Conservation (phyloP, 2,113 vertebrate genomes). For the Cyanoliseus patagonus region DNA sequence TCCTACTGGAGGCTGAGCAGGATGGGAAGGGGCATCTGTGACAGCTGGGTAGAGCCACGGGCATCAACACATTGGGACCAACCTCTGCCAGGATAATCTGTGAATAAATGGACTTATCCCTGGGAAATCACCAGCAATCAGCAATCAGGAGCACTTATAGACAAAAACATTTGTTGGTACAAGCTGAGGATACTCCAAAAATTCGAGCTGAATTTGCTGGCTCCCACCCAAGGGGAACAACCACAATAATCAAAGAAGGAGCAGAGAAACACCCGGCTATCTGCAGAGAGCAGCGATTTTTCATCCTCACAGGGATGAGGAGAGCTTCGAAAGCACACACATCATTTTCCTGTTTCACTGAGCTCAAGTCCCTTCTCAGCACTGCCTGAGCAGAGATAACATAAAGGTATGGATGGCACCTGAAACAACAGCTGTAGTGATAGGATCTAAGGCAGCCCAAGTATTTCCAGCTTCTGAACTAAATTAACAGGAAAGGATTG, state of each 20-base stretch:
- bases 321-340: neutral
- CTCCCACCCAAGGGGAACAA: constrained; percentile 3
- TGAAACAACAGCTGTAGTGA: constrained; percentile 51
- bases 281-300: neutral
- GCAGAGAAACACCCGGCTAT: neutral
- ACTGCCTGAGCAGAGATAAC: constrained; percentile 25
- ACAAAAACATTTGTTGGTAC: neutral
- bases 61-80: neutral
- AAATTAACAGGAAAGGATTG: constrained; percentile 44
- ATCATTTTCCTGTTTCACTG: neutral
- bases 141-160: neutral
- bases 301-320: neutral
- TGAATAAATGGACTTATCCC: neutral
- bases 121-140: neutral
- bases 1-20: neutral
- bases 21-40: neutral
- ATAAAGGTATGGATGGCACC: neutral
- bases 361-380: neutral
- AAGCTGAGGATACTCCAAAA: constrained; percentile 3
- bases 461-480: constrained; percentile 8
- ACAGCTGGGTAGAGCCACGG: neutral
- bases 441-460: neutral
- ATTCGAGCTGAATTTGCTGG: neutral
- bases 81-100: neutral
- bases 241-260: constrained; percentile 3